phyloP scores from a whole-genome alignment of 2,113 vertebrate species.

The Campylorhamphus procurvoides region DNA sequence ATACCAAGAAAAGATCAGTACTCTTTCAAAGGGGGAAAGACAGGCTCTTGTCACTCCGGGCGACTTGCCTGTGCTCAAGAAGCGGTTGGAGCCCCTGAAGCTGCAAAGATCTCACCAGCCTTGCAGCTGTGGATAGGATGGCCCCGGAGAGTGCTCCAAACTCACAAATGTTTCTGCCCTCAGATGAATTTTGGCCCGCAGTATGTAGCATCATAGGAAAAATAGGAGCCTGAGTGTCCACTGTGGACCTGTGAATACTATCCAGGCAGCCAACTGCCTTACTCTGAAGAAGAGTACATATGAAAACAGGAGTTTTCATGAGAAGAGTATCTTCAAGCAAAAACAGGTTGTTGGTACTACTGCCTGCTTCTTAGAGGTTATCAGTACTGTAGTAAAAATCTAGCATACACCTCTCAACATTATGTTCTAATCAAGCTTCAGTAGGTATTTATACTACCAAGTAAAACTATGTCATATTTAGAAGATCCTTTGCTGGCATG shows the following conservation, averaged over 20 bases:
- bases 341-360: background rate
- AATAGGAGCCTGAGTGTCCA: background rate
- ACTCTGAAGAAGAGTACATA: background rate
- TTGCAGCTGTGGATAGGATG: background rate
- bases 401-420: background rate
- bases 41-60: background rate
- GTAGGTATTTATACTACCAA: background rate
- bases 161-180: fast-evolving
- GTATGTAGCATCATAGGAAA: background rate
- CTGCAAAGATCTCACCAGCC: background rate
- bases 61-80: background rate
- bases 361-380: background rate
- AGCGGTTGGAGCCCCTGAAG: background rate
- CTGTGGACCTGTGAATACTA: background rate
- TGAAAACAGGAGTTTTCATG: background rate
- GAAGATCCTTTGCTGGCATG: constrained; percentile 8
- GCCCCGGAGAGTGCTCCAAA: background rate
- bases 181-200: background rate
- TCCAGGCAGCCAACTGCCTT: background rate
- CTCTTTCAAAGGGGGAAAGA: background rate
- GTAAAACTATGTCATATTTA: background rate
- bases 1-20: background rate
- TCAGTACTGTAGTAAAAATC: background rate
- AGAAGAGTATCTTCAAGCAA: background rate
- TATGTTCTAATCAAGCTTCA: background rate